phyloP scores from a whole-genome alignment of 2,888 invertebrate genomes.

The Hemicrepidius hirtus region DNA sequence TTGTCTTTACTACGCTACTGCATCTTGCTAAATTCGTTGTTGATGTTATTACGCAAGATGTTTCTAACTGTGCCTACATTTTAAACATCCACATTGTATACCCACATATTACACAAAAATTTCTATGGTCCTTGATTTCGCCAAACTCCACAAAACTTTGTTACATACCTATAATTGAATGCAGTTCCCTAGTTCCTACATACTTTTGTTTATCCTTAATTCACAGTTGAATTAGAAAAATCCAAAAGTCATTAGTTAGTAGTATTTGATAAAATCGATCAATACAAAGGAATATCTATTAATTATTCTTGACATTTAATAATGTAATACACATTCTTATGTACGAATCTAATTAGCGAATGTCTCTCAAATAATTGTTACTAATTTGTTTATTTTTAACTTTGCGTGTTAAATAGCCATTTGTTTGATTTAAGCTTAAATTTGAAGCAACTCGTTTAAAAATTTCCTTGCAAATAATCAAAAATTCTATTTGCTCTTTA shows the following conservation, averaged over 20 bases:
- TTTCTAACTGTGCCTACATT: conserved; percentile 23
- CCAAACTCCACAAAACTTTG: conserved; percentile 2
- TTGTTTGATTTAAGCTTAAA: no score
- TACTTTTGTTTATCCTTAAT: no score
- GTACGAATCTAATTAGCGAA: background rate
- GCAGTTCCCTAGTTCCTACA: no score
- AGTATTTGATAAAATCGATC: no score
- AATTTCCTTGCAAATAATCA: background rate
- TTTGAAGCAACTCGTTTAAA: no score
- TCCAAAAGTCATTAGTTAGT: no score
- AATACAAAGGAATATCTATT: no score
- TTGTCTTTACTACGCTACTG: conserved; percentile 1
- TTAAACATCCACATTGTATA: conserved; percentile 9
- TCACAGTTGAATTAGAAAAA: no score
- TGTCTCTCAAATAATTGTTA: background rate
- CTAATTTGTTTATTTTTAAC: background rate
- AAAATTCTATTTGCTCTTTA: conserved; percentile 7
- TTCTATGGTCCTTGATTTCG: conserved; percentile 13
- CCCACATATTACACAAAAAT: conserved; percentile 7
- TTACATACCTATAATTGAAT: no score
- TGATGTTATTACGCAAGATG: conserved; percentile 24
- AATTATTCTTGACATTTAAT: no score
- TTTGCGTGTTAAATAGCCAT: no score
- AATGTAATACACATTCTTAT: no score
- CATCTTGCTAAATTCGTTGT: conserved; percentile 16